Base-by-base conservation (phyloP, 2,797 vertebrate genomes). In the Sandelia bainsii region DNA sequence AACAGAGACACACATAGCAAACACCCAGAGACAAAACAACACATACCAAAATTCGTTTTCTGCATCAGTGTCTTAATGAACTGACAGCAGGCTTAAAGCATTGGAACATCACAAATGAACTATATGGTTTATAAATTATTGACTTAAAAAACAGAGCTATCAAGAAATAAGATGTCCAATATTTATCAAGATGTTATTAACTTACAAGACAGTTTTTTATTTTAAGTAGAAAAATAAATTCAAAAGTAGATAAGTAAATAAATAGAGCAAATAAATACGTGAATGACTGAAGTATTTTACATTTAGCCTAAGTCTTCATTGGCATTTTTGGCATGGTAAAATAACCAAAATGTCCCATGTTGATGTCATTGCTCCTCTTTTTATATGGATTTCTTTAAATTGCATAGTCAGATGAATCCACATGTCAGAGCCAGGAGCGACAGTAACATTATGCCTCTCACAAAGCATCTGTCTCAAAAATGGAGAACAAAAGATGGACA, bases 361-460 rank as follows among this genome's bases (percentile, higher is more conserved):
- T 80, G 73, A 80, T 58, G 71, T 71, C 42, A 67, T 58, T 62
- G 78, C 81, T 84, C 72, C 51, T 86, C 58, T 48, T 76, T 63
- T 49, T 49, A 23, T 60, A 86, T 90, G 80, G 79, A 92, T 91
- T 89, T 87, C 80, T 92, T 92, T 83, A 91, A 93, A 93, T 94
- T 94, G 93, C 93, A 94, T 94, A 94, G 93, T 93, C 92, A 91
- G 86, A 92, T 91, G 84, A 93, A 91, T 92, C 89, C 90, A 87
- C 74, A 70, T 87, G 79, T 88, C 72, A 64, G 80, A 90, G 84
- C 83, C 62, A 66, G 80, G 77, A 52, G 68, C 16, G 42, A 76
- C 80, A 80, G 72, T 62, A 72, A 76, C 78, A 70, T 79, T 81
- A 72, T 81, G 87, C 80, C 89, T 80, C 81, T 83, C 75, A 75